Evolutionary conservation across 2,113 vertebrate species (phyloP).

Genomic region (Prochilodus magdalenae): DNA sequence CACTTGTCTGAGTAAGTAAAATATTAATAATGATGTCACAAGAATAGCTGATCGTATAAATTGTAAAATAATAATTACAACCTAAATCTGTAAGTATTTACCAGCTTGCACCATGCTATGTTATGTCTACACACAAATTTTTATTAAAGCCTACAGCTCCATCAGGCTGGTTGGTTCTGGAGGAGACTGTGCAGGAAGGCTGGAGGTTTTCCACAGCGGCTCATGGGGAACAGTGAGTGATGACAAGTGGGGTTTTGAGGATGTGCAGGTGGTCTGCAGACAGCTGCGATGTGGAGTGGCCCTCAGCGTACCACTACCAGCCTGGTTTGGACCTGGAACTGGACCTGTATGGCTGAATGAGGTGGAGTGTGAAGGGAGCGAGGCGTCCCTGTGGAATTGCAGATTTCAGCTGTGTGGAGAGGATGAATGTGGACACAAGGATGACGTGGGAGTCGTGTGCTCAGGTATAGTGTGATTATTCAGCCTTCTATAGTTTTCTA

Average conservation of each 20-base stretch:
- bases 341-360: conserved; percentile 49
- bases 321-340: conserved; percentile 13
- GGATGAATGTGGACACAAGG: conserved; percentile 47
- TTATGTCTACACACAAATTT: no score
- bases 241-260: conserved; percentile 40
- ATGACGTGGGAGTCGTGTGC: conserved; percentile 54
- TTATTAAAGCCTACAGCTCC: background rate
- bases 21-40: no score
- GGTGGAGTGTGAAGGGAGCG: conserved; percentile 17
- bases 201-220: background rate
- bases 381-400: conserved; percentile 28
- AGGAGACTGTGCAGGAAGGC: background rate
- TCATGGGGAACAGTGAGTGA: conserved; percentile 47
- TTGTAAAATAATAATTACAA: no score
- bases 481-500: no score
- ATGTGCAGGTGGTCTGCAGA: conserved; percentile 55
- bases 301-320: conserved; percentile 7
- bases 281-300: conserved; percentile 58
- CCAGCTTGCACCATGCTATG: no score
- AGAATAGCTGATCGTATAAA: no score
- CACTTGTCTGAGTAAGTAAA: conserved; percentile 7
- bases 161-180: conserved; percentile 5
- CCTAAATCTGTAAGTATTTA: no score
- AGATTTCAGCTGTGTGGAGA: conserved; percentile 35
- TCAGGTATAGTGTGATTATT: conserved; percentile 38